These are phyloP conservation scores for Apodemia mormo DNA, from an alignment of 2,888 invertebrate species.

Conservation along the genomic window DNA sequence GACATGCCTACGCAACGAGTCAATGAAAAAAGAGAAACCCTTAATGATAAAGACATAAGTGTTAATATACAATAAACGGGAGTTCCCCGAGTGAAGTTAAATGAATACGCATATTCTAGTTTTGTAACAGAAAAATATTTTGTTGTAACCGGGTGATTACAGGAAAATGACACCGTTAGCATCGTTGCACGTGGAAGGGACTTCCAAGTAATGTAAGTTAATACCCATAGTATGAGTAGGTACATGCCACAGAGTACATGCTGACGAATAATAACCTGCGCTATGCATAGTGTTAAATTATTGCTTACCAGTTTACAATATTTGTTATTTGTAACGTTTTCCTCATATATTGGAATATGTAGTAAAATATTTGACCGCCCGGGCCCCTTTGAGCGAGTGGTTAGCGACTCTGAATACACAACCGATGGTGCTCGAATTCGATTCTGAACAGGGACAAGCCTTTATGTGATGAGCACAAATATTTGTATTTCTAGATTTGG, in stretches of 20 bases:
- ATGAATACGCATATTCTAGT: constrained; percentile 29
- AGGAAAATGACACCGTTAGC: constrained; percentile 59
- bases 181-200: constrained; percentile 58
- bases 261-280: constrained; percentile 41
- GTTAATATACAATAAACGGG: constrained; percentile 19
- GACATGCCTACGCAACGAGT: constrained; percentile 33
- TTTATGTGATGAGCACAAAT: too few relatives aligned
- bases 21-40: constrained; percentile 1
- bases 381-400: too few relatives aligned
- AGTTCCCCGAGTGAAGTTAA: constrained; percentile 24
- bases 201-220: constrained; percentile 54
- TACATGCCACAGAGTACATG: constrained; percentile 36
- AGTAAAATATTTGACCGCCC: background rate
- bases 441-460: too few relatives aligned
- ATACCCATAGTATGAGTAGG: constrained; percentile 38
- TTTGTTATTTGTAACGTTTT: constrained; percentile 46
- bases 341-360: constrained; percentile 42
- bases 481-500: too few relatives aligned
- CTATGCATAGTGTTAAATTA: constrained; percentile 42
- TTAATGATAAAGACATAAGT: constrained; percentile 20
- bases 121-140: constrained; percentile 49
- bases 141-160: constrained; percentile 52
- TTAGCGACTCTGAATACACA: too few relatives aligned
- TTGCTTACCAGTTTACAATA: constrained; percentile 39
- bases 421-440: too few relatives aligned